Evolutionary conservation across 2,797 vertebrate species (phyloP).

Genomic region (Notoglanidium macrostoma): DNA sequence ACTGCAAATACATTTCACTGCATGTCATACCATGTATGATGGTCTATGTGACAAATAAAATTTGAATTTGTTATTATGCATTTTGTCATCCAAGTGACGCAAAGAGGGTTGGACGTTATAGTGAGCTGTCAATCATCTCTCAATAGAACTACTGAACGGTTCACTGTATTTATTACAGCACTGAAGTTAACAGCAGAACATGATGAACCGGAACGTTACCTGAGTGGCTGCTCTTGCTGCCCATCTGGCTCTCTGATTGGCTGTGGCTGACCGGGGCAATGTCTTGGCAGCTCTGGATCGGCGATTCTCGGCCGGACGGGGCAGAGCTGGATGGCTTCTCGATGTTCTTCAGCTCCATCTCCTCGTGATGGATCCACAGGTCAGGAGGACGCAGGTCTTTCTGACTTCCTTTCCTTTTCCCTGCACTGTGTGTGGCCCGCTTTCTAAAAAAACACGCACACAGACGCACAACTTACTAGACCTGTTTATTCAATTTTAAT

Average conservation of each 20-base stretch:
- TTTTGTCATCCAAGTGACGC: background rate
- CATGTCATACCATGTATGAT: too few species aligned
- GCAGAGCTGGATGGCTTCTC: slow-evolving; percentile 83
- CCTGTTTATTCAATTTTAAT: background rate
- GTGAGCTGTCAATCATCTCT: background rate
- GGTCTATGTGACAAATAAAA: too few species aligned
- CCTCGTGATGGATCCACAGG: slow-evolving; percentile 96
- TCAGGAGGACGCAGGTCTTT: slow-evolving; percentile 93
- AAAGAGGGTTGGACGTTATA: background rate
- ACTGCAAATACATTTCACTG: too few species aligned
- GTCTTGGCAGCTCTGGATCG: slow-evolving; percentile 87
- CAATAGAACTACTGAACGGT: background rate
- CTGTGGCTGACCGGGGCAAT: slow-evolving; percentile 88
- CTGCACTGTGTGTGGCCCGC: slow-evolving; percentile 84
- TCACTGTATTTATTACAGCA: background rate
- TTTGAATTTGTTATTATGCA: background rate
- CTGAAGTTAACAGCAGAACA: background rate
- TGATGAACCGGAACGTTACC: slow-evolving; percentile 65
- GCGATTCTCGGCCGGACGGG: slow-evolving; percentile 78
- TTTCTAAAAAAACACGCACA: slow-evolving; percentile 74
- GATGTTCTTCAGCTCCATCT: slow-evolving; percentile 97
- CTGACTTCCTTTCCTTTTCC: slow-evolving; percentile 91
- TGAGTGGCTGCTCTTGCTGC: slow-evolving; percentile 90
- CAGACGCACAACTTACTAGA: background rate
- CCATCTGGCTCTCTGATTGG: slow-evolving; percentile 91